phyloP scores from a whole-genome alignment of 2,888 invertebrate genomes.

The Tachina grossa region DNA sequence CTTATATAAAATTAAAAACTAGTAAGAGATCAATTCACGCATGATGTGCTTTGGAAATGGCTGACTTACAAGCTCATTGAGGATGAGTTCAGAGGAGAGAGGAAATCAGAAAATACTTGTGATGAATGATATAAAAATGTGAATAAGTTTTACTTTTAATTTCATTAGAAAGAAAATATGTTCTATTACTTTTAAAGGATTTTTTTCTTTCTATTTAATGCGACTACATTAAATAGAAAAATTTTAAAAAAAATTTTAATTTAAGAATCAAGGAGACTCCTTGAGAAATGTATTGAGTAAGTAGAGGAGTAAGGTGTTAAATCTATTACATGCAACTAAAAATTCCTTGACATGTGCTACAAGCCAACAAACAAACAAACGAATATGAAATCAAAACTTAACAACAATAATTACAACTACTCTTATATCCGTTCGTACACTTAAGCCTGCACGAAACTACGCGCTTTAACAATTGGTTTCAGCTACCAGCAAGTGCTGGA shows the following conservation, averaged over 20 bases:
- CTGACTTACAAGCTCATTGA: too few relatives aligned
- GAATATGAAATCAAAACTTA: slow-evolving; percentile 39
- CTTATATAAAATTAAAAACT: too few relatives aligned
- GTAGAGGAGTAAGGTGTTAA: not conserved
- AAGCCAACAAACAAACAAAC: slow-evolving; percentile 19
- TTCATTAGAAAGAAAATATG: too few relatives aligned
- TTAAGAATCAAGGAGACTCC: not conserved
- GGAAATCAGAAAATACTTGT: too few relatives aligned
- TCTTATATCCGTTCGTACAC: slow-evolving; percentile 37
- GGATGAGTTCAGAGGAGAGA: too few relatives aligned
- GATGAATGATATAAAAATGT: too few relatives aligned
- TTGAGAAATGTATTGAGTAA: not conserved
- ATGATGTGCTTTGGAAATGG: too few relatives aligned
- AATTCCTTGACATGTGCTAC: slow-evolving; percentile 22
- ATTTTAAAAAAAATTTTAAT: not conserved
- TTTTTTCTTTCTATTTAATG: too few relatives aligned
- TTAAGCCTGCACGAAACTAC: slow-evolving; percentile 35
- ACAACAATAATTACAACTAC: slow-evolving; percentile 52
- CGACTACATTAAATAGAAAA: not conserved
- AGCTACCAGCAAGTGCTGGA: slow-evolving; percentile 20
- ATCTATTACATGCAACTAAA: not conserved
- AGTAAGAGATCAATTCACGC: too few relatives aligned
- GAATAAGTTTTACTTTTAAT: too few relatives aligned
- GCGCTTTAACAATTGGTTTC: slow-evolving; percentile 53
- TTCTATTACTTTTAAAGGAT: too few relatives aligned